A percentile compares a stretch with the other conserved stretches of the same genome.
Evolutionary conservation across 2,113 vertebrate species (phyloP).

Genomic region (Bubo blakistoni): DNA sequence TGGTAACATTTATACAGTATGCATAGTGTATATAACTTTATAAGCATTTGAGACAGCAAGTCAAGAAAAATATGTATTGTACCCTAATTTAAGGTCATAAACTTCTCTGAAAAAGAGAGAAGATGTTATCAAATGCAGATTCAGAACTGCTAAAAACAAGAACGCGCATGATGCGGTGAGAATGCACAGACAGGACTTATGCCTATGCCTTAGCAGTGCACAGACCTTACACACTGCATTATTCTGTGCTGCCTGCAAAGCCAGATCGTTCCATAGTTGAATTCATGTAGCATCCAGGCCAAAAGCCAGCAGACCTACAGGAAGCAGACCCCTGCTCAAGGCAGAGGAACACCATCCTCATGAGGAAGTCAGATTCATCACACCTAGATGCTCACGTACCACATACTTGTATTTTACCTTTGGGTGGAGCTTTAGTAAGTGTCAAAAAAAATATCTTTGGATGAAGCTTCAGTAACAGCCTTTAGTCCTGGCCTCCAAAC

Average conservation of each 20-base stretch:
- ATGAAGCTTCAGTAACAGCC: not conserved
- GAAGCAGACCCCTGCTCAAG: not conserved
- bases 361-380: not conserved
- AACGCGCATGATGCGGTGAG: accelerated
- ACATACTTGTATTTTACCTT: not conserved
- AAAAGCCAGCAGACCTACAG: not conserved
- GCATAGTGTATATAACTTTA: not conserved
- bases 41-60: not conserved
- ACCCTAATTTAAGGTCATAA: not conserved
- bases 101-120: not conserved
- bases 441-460: not conserved
- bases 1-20: not conserved
- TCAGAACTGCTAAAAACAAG: not conserved
- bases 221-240: not conserved
- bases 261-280: not conserved
- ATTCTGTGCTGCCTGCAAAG: not conserved
- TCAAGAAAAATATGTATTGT: not conserved
- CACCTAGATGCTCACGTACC: not conserved
- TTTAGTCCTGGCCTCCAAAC: not conserved
- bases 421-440: not conserved
- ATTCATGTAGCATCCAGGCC: not conserved
- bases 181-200: not conserved
- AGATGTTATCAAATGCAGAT: not conserved
- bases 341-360: not conserved
- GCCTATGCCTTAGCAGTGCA: not conserved